Base-by-base conservation (phyloP, 2,888 invertebrate genomes). In the Cyclophora punctaria region DNA sequence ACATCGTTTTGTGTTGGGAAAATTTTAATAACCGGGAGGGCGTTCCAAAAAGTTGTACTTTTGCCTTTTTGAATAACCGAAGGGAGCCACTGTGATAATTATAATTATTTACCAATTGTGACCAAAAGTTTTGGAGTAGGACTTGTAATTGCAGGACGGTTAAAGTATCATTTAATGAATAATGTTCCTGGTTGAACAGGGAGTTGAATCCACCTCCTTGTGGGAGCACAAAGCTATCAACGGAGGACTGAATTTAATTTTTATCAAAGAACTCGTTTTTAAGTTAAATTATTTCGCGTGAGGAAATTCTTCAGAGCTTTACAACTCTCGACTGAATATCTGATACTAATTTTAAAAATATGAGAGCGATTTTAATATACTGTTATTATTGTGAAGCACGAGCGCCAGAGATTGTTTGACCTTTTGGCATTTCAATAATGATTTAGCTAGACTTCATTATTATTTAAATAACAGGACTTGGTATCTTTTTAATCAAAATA, bases 41-140 rank as follows among this genome's bases (percentile, higher is more conserved):
- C 75, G 76, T 72, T 57, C 70, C 75, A 61, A 68, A 78, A 85
- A 87, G 84, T 87, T 85, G 69, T 73, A 65, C 80, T 78, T 77
- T 76, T 73, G 78, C 80, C 86, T 82, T 88, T 88, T 87, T 86
- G 86, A 77, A 71, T 78, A 78, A 74, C 80, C 79, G 80, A 78
- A 81, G 78, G 80, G 79, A 78, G 64, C 71, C 73, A 69, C 74
- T 64, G 78, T 73, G 80, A 87, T 85, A 78, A 87, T 87, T 86
- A 83, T 86, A 87, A 87, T 87, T 86, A 87, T 87, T 87, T 86
- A 81, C 78, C 87, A 80, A 87, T 87, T 87, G 81, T 76, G 75
- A 77, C 67, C 69, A 75, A 83, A 83, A 79, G 84, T 86, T 75
- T 64, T 63, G 66, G 62, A 73, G 67, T 63, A 74, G 68, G 70